A percentile compares a stretch with the other conserved stretches of the same genome.
Evolutionary conservation across 1,140 invertebrate genomes (phyloP).

Genomic region (Panagrolaimus sp.): DNA sequence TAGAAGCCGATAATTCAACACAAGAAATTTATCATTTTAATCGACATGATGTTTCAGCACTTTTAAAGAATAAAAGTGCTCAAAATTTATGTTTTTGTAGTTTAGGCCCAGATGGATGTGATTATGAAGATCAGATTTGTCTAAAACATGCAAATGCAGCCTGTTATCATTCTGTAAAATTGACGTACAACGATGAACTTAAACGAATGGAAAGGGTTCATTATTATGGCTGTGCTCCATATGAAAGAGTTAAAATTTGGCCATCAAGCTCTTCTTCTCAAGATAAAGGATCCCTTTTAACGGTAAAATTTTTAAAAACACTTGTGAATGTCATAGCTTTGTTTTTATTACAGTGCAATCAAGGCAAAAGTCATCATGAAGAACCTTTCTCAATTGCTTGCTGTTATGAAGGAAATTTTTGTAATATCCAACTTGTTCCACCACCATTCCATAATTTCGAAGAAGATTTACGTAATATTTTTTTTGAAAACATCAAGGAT

Average conservation of each 20-base stretch:
- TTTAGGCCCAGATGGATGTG: background rate
- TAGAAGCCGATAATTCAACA: background rate
- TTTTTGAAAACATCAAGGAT: background rate
- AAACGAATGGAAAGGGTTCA: constrained; percentile 20
- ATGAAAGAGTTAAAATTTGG: constrained; percentile 35
- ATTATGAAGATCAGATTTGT: background rate
- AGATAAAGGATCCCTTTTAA: background rate
- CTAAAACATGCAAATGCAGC: constrained; percentile 31
- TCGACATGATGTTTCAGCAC: background rate
- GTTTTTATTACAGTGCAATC: constrained; percentile 46
- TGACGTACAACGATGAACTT: constrained; percentile 21
- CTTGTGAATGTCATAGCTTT: constrained; percentile 2
- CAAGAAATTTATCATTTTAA: background rate
- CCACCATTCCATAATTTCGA: constrained; percentile 20
- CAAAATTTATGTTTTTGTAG: constrained; percentile 1
- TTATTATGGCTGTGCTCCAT: constrained; percentile 40
- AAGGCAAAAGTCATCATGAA: constrained; percentile 23
- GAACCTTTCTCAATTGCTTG: constrained; percentile 35
- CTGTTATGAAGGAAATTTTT: constrained; percentile 52
- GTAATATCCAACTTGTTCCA: constrained; percentile 44
- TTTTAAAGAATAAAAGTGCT: background rate
- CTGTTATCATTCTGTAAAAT: constrained; percentile 42
- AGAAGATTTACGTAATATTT: background rate
- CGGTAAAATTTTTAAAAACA: constrained; percentile 1
- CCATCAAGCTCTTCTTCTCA: constrained; percentile 44